These are phyloP conservation scores for Ectemnius continuus DNA, from an alignment of 2,888 invertebrate species.

Conservation along the genomic window DNA sequence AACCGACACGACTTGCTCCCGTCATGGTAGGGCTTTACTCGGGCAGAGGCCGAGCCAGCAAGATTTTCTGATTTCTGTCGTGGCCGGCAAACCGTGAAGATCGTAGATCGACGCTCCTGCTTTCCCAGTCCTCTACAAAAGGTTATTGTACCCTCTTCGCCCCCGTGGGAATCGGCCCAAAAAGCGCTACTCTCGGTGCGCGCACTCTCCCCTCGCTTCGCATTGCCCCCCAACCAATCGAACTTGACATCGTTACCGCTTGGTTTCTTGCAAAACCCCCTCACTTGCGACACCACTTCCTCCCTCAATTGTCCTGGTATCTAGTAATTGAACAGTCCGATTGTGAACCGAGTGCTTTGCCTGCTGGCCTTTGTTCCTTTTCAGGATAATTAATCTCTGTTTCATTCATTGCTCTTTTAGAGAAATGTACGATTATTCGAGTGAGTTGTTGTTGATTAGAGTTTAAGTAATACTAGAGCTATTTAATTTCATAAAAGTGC, in stretches of 20 bases:
- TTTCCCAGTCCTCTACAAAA: slow-evolving; percentile 29
- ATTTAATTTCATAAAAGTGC: too few relatives aligned
- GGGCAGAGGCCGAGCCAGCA: slow-evolving; percentile 49
- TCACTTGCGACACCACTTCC: slow-evolving; percentile 1
- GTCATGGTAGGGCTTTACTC: slow-evolving; percentile 58
- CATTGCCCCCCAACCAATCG: slow-evolving; percentile 2
- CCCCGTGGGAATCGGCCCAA: slow-evolving; percentile 49
- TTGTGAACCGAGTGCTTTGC: too few relatives aligned
- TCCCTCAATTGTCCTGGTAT: not conserved
- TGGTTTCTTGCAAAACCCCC: slow-evolving; percentile 25
- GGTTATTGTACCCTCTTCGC: slow-evolving; percentile 41
- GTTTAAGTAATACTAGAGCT: too few relatives aligned
- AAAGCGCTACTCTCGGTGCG: slow-evolving; percentile 1
- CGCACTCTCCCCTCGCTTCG: not conserved
- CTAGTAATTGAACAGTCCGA: too few relatives aligned
- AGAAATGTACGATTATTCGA: too few relatives aligned
- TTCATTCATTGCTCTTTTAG: too few relatives aligned
- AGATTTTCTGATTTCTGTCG: slow-evolving; percentile 61
- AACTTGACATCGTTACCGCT: slow-evolving; percentile 52
- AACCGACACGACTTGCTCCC: slow-evolving; percentile 48
- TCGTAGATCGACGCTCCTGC: slow-evolving; percentile 46
- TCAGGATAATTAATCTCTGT: too few relatives aligned
- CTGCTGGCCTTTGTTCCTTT: too few relatives aligned
- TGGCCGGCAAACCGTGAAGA: slow-evolving; percentile 59
- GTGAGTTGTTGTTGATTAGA: too few relatives aligned